phyloP scores from a whole-genome alignment of 2,113 vertebrate species.

The Dolichotis patagonum region DNA sequence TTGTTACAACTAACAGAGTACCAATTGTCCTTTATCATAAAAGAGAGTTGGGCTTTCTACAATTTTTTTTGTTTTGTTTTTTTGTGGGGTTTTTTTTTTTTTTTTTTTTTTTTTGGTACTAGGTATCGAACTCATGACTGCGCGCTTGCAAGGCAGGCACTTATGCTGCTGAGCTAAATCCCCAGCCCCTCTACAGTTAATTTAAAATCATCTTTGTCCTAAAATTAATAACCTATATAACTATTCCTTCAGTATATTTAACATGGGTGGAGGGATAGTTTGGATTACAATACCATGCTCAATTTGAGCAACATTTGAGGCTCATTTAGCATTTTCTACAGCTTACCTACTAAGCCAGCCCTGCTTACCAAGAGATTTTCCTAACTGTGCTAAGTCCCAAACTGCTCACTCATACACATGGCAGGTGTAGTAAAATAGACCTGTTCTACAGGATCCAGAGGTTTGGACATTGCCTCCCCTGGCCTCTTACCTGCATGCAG shows the following conservation, averaged over 20 bases:
- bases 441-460: background rate
- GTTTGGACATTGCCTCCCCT: background rate
- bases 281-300: background rate
- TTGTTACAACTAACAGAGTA: background rate
- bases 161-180: no score
- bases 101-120: no score
- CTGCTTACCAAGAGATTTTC: background rate
- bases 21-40: background rate
- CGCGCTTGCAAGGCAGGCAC: no score
- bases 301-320: background rate
- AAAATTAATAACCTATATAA: background rate
- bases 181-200: no score
- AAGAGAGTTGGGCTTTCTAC: background rate
- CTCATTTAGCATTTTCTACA: slow-evolving; percentile 7
- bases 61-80: no score
- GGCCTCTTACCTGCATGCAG: background rate
- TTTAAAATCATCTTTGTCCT: slow-evolving; percentile 41
- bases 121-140: no score
- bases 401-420: background rate
- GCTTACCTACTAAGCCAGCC: background rate
- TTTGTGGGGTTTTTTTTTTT: no score
- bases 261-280: background rate
- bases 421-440: background rate
- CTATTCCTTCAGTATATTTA: slow-evolving; percentile 33
- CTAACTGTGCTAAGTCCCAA: background rate